Evolutionary conservation across 2,888 invertebrate species (phyloP), one percentile per base, ranked within the genome.

Genomic region (Ceramica pisi): DNA sequence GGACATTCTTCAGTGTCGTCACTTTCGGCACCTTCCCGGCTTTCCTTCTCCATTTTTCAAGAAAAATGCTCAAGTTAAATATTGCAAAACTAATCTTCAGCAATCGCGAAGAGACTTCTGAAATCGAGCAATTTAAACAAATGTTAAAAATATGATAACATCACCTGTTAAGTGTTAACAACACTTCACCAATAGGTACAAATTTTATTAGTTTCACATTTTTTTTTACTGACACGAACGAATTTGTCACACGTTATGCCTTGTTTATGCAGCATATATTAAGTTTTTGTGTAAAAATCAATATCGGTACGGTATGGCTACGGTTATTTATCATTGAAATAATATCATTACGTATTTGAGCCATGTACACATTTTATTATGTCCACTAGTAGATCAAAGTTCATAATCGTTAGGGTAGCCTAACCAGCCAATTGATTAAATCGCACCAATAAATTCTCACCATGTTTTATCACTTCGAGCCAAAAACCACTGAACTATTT

Each of bases 1-100:
- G 60, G 67, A 67, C 79, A 77, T 71, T 78, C 76, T 62, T 75
- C 81, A 46, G 50, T 70, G 26, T 82, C 84, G 19, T 78, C 73
- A n/a, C 21, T 65, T 59, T 75, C 67, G 12, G 61, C 69, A 50
- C 48, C 68, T 23, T 75, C 75, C 16, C 67, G 50, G 50, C 21
- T 72, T 23, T 59, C 56, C 9, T 57, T 66, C 21, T 80, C 82
- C 85, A 85, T 84, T 53, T 48, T 73, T 56, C 57, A 53, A 66
- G n/a, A 38, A 56, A 60, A 55, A 38, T 3, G 19, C 60, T 35
- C 31, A 61, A 57, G 21, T 56, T 56, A 59, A 68, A 56, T 44
- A 35, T 2, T 41, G 14, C 19, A 1, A 16, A 76, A 67, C 21
- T 26, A 10, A 9, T 19, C 19, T 35, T 72, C 41, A 80, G 21